These are phyloP conservation scores for Ephydatia muelleri DNA, from an alignment of 37 sponge, comb jelly and placozoan genomes.

Conservation along the genomic window DNA sequence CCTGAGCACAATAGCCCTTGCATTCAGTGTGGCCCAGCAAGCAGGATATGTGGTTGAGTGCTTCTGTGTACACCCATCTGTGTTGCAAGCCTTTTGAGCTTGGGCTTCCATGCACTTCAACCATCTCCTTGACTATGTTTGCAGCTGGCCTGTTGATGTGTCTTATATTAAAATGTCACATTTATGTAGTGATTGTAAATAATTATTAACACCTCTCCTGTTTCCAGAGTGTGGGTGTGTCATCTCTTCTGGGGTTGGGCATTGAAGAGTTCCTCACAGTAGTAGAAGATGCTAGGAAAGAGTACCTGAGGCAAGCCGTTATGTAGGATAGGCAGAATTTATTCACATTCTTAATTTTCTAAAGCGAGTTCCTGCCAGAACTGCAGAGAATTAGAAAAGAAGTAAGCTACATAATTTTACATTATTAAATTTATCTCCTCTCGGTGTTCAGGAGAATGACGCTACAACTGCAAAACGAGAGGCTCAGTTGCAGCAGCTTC, in stretches of 20 bases:
- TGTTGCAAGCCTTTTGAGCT: too few relatives aligned
- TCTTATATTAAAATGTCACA: too few relatives aligned
- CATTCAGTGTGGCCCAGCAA: too few relatives aligned
- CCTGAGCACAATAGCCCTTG: too few relatives aligned
- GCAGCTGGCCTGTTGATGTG: not conserved
- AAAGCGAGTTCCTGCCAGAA: not conserved
- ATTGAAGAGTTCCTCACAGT: constrained; percentile 76
- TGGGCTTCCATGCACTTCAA: too few relatives aligned
- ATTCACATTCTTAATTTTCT: not conserved
- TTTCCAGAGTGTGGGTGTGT: constrained; percentile 84
- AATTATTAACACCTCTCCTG: constrained; percentile 10
- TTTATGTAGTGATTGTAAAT: too few relatives aligned
- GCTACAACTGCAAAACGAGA: not conserved
- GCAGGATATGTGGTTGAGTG: too few relatives aligned
- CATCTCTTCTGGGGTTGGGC: constrained; percentile 76
- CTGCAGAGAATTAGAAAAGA: constrained; percentile 8
- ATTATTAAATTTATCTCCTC: not conserved
- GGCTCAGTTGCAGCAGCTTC: constrained; percentile 28
- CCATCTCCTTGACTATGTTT: not conserved
- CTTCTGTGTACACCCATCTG: too few relatives aligned
- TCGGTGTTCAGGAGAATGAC: not conserved
- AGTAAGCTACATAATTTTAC: too few relatives aligned
- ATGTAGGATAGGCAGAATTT: constrained; percentile 1
- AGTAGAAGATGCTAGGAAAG: constrained; percentile 70
- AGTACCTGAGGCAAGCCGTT: constrained; percentile 67